Evolutionary conservation across 2,113 vertebrate species (phyloP).

Genomic region (Spermophilus dauricus): DNA sequence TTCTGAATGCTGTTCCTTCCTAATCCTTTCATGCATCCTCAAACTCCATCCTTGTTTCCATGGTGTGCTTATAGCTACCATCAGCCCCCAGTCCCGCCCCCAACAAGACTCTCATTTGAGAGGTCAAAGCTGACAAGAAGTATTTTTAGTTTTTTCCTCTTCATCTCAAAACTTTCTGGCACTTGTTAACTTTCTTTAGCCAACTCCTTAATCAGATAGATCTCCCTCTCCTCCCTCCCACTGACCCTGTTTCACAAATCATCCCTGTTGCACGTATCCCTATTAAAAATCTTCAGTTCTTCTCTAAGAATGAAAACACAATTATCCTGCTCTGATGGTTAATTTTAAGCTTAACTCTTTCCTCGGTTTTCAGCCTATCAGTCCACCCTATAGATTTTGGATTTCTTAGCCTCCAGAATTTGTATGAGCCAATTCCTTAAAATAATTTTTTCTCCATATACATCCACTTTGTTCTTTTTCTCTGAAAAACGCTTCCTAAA

Average conservation of each 20-base stretch:
- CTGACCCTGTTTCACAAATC: neutral
- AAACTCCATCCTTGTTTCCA: neutral
- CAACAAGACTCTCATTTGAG: neutral
- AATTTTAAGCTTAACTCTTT: neutral
- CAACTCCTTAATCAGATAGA: neutral
- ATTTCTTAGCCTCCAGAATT: neutral
- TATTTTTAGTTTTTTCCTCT: neutral
- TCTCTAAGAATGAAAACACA: neutral
- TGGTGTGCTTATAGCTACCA: neutral
- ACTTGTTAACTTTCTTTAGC: neutral
- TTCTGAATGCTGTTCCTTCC: neutral
- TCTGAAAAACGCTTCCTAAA: neutral
- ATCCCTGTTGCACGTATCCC: neutral
- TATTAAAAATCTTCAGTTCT: neutral
- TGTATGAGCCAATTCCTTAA: neutral
- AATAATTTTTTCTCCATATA: neutral
- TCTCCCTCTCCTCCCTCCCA: neutral
- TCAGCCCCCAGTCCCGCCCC: neutral
- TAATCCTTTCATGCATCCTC: neutral
- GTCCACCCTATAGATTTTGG: neutral
- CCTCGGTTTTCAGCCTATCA: neutral
- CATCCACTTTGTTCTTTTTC: neutral
- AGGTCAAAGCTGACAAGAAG: neutral
- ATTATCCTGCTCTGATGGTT: neutral
- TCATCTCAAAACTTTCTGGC: neutral